These are phyloP conservation scores for Erythrocercus mccallii DNA, from an alignment of 2,113 vertebrate genomes.

Conservation along the genomic window DNA sequence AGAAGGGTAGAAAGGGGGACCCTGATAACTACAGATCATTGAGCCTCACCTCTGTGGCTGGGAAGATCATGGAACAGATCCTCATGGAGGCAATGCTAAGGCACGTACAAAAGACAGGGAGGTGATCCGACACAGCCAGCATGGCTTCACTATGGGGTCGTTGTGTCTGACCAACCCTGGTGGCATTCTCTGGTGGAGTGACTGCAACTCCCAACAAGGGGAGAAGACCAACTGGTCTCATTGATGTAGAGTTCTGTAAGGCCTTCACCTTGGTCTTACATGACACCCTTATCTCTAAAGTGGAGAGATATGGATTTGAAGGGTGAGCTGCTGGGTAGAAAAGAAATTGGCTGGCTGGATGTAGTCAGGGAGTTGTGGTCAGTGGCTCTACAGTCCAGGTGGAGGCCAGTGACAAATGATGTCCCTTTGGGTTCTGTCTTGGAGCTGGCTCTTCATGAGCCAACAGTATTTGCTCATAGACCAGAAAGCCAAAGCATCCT, in stretches of 20 bases:
- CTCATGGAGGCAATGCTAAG: neutral
- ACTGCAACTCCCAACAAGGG: neutral
- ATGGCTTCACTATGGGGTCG: accelerated
- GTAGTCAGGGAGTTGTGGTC: neutral
- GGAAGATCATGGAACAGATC: neutral
- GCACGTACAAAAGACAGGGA: accelerated
- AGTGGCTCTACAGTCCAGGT: neutral
- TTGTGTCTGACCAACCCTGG: neutral
- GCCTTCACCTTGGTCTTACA: neutral
- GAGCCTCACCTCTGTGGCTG: neutral
- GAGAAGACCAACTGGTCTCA: neutral
- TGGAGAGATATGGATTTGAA: neutral
- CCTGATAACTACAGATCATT: neutral
- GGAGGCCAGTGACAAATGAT: neutral
- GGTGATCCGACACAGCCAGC: neutral
- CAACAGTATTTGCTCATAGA: neutral
- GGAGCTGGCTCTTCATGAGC: neutral
- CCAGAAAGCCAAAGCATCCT: neutral
- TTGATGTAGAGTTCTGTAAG: neutral
- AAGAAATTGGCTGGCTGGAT: neutral
- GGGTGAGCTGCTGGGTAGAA: neutral
- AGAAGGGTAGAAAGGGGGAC: neutral
- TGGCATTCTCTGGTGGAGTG: neutral
- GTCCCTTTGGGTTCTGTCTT: neutral
- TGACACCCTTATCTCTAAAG: neutral